phyloP scores from a whole-genome alignment of 2,888 invertebrate genomes.

The Euclidia mi region DNA sequence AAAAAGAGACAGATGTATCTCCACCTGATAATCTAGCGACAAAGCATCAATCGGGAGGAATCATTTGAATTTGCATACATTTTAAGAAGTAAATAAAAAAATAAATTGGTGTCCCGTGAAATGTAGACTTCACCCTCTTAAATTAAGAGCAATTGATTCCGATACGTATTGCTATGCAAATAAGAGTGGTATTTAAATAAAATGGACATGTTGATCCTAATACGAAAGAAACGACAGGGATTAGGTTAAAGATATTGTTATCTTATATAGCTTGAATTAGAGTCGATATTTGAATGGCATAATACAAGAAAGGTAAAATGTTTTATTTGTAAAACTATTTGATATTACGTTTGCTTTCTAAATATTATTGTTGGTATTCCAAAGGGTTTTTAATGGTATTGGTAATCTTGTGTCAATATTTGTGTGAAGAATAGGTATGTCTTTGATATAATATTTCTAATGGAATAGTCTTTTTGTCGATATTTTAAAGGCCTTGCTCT shows the following conservation, averaged over 20 bases:
- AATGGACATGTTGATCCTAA: slow-evolving; percentile 8
- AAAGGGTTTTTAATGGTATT: too few relatives aligned
- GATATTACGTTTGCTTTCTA: slow-evolving; percentile 26
- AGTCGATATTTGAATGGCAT: background rate
- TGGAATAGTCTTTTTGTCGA: too few relatives aligned
- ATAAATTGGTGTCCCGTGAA: slow-evolving; percentile 55
- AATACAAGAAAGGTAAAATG: background rate
- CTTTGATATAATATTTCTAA: too few relatives aligned
- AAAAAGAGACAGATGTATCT: slow-evolving; percentile 26
- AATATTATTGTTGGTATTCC: slow-evolving; percentile 25
- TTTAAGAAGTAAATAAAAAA: slow-evolving; percentile 78
- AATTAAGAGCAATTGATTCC: slow-evolving; percentile 40
- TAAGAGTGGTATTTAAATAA: slow-evolving; percentile 23
- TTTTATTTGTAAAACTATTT: slow-evolving; percentile 42
- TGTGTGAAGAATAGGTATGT: too few relatives aligned
- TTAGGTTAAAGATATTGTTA: slow-evolving; percentile 1
- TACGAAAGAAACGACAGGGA: slow-evolving; percentile 11
- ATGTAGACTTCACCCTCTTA: slow-evolving; percentile 50
- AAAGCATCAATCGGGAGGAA: slow-evolving; percentile 71
- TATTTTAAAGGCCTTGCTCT: too few relatives aligned
- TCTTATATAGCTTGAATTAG: slow-evolving; percentile 22
- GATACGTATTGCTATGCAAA: slow-evolving; percentile 20
- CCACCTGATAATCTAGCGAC: slow-evolving; percentile 70
- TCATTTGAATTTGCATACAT: slow-evolving; percentile 77
- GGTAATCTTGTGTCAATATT: too few relatives aligned